phyloP scores from a whole-genome alignment of 2,113 vertebrate genomes.

The Eubucco bourcierii region DNA sequence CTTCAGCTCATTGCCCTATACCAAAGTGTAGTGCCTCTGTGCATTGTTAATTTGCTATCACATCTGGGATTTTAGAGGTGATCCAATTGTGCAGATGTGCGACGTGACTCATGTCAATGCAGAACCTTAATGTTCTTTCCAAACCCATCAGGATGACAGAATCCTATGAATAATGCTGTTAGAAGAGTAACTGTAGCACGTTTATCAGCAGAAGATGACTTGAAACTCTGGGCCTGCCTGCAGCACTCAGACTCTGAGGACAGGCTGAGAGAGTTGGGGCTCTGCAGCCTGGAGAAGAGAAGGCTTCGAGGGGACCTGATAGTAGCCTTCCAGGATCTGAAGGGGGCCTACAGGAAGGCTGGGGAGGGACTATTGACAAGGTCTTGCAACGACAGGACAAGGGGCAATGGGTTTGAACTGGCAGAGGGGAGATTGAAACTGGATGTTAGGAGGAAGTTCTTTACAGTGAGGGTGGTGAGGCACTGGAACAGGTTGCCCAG shows the following conservation, averaged over 20 bases:
- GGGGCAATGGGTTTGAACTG: too few species aligned
- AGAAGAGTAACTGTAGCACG: background rate
- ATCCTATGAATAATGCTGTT: background rate
- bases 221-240: constrained; percentile 17
- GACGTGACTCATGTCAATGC: background rate
- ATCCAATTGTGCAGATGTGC: background rate
- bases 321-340: too few species aligned
- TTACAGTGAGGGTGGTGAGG: too few species aligned
- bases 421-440: too few species aligned
- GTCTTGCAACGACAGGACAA: too few species aligned
- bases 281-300: too few species aligned
- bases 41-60: background rate
- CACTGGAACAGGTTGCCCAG: too few species aligned
- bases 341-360: too few species aligned
- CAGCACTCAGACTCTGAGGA: background rate
- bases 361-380: too few species aligned
- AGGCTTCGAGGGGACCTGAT: too few species aligned
- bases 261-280: too few species aligned
- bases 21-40: background rate
- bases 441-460: too few species aligned
- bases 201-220: background rate
- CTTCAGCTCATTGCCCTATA: background rate
- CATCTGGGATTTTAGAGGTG: background rate
- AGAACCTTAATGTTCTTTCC: background rate
- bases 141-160: background rate